Evolutionary conservation across 2,888 invertebrate genomes (phyloP), one percentile per base, ranked within the genome.

Genomic region (Leptogaster cylindrica): DNA sequence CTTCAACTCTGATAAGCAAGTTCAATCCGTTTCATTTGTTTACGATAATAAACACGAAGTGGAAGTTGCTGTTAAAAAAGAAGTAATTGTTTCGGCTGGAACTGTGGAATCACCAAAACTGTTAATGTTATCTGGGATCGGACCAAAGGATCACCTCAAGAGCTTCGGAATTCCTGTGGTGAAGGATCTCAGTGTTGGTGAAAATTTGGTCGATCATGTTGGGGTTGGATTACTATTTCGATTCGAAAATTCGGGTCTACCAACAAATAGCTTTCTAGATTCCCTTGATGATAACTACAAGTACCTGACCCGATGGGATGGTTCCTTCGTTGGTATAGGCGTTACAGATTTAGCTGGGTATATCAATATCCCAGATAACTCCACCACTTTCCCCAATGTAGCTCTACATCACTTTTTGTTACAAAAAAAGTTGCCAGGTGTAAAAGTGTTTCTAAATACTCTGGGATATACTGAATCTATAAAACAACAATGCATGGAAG

Each of bases 161-260:
- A 4, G 55, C 7, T 16, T 51, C 1, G 28, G 46, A 4, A 70
- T 72, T 44, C 44, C 64, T 27, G 31, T 69, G 5, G 8, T 68
- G 1, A 36, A 61, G 1, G 61, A 71, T 61, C 44, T 70, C n/a
- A n/a, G 7, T 67, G 90, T 90, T 0, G 89, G 89, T 81, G 10
- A 2, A 70, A 89, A 92, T 75, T 82, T 93, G 0, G 92, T 92
- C 76, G 93, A 93, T 75, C 93, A 93, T 75, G 87, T 90, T 51
- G 88, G 87, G 8, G 82, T 88, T 67, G 74, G 75, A 2, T 20
- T 66, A 74, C 3, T 66, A 70, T n/a, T 77, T 20, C 72, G 71
- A 69, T 81, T 85, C 74, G 83, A 83, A 4, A 64, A 71, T 4
- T 67, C 72, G 2, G 64, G 18, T 18, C 65, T 71, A 1, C 36